These are phyloP conservation scores for Halcyon malimbica DNA, from an alignment of 2,113 vertebrate species.

Conservation along the genomic window DNA sequence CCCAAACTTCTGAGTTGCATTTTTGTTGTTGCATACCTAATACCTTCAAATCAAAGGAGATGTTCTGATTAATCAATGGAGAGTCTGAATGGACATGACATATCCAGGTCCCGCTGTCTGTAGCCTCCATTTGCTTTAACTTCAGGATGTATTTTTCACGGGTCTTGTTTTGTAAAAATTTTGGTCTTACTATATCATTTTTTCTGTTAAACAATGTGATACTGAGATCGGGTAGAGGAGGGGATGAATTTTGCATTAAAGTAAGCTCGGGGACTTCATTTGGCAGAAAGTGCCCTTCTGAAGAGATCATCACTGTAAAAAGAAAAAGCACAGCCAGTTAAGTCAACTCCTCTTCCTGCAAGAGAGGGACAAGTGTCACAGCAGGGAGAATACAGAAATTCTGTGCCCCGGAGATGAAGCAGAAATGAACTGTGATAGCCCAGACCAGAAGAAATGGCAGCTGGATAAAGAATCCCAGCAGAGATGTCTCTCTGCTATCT, in stretches of 20 bases:
- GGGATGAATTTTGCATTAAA: neutral
- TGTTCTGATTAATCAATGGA: neutral
- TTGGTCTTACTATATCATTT: neutral
- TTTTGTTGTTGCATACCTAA: slow-evolving; percentile 65
- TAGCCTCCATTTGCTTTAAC: neutral
- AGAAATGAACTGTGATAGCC: neutral
- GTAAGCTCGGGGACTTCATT: slow-evolving; percentile 33
- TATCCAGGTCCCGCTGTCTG: slow-evolving; percentile 53
- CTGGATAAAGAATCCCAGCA: neutral
- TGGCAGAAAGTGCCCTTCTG: neutral
- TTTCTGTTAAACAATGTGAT: neutral
- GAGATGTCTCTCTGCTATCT: neutral
- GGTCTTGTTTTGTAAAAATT: fast-evolving
- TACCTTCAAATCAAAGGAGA: slow-evolving; percentile 44
- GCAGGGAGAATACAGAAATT: neutral
- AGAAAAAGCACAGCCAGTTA: neutral
- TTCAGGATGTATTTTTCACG: neutral
- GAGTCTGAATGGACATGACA: slow-evolving; percentile 23
- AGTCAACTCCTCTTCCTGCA: neutral
- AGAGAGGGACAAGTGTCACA: neutral
- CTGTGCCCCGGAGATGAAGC: neutral
- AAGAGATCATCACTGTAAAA: neutral
- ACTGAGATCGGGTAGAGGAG: fast-evolving
- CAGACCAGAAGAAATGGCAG: neutral
- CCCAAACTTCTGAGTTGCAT: neutral